Base-by-base conservation (phyloP, 2,797 vertebrate genomes). In the Acanthopagrus latus region DNA sequence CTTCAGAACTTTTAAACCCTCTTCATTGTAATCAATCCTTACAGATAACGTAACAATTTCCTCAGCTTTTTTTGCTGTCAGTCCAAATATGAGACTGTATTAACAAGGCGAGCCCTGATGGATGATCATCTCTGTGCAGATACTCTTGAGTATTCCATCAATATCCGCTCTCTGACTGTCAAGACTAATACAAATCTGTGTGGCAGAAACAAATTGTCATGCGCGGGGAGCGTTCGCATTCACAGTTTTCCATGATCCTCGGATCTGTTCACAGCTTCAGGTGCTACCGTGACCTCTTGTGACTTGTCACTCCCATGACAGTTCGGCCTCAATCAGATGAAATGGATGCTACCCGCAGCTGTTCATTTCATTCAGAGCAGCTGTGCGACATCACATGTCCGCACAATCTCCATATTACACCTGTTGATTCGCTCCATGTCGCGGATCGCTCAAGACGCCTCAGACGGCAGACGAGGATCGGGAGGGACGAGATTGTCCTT, bases 321-420 rank as follows among this genome's bases (percentile, higher is more conserved):
- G 51, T 70, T 74, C 69, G 76, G 21, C 74, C 76, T 75, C 67
- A 78, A 71, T 86, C 80, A 76, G 82, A 83, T 62, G 68, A 86
- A 75, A 78, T 62, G 50, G 66, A 75, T 69, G 68, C 71, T 46
- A 80, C 78, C 71, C 69, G 38, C 73, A 82, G 83, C 68, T 82
- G 57, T 70, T 76, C 67, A 59, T 84, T 76, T 80, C 63, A 78
- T 38, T 71, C 64, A 62, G 58, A 73, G 77, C 68, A 76, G 70
- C 74, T 69, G 70, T 77, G 75, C 44, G 57, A 64, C 67, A 64
- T 64, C 56, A 81, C 74, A 78, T 51, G n/a, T 72, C 64, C 64
- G 7, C 44, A 55, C 78, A 81, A 70, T 77, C 82, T 79, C 76
- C 67, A 64, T 75, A 63, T 48, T 41, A 48, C 79, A 86, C 84